Evolutionary conservation across 2,888 invertebrate genomes (phyloP), one percentile per base, ranked within the genome.

Genomic region (Gibbula magus): DNA sequence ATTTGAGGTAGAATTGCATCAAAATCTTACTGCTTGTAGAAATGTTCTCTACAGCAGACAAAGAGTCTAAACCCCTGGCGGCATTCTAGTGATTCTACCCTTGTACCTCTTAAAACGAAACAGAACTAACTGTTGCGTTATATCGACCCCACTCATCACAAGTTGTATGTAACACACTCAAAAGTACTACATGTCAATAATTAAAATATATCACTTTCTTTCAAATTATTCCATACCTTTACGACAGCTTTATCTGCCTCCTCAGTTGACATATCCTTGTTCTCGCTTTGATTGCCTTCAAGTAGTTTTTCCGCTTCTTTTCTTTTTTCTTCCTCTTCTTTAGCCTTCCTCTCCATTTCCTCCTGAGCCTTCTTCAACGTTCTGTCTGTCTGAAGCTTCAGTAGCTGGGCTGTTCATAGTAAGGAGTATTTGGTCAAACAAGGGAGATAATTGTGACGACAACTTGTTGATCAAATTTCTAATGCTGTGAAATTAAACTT

Each of bases 321-420:
- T 94, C 77, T 94, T 93, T 79, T 92, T 93, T 86, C 94, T 86
- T 95, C 95, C 86, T 95, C 95, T 70, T 94, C 94, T 86, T 95
- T 94, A 92, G 95, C 95, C 89, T 94, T 95, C 80, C 94, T 86
- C 56, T 88, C 87, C 53, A 84, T 87, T 74, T 85, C 89, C 79
- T 87, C 88, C 81, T 90, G 84, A 20, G 86, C 88, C 75, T 87
- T 88, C 81, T 88, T 88, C 75, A 87, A 77, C 2, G 86, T 86
- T 83, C 91, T 84, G 70, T 92, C 92, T 53, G 85, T 80, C 82
- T 91, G 92, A 2, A 87, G 79, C 81, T 91, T 91, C 56, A 86
- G 79, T 39, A 91, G 79, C 22, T 89, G 87, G 61, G 86, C 92
- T 90, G 77, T 22, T 84, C 20, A 39, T 5, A 67, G 2, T 56